These are phyloP conservation scores for Pimpla rufipes DNA, from an alignment of 2,888 invertebrate genomes.

Conservation along the genomic window DNA sequence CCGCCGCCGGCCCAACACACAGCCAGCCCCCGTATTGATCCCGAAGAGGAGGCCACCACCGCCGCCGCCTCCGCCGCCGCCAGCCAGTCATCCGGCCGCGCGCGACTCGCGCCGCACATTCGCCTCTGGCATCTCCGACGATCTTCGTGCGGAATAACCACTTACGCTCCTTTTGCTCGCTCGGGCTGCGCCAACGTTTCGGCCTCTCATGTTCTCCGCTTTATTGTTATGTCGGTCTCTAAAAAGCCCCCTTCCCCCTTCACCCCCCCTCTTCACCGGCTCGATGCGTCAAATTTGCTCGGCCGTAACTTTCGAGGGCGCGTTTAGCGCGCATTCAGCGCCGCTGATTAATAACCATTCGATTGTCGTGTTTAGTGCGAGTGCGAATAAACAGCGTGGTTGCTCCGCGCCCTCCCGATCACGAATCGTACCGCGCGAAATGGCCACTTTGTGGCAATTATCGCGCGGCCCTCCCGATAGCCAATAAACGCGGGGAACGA, in stretches of 20 bases:
- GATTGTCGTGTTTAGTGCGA: not conserved
- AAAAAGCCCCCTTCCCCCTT: too few species aligned
- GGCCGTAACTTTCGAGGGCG: not conserved
- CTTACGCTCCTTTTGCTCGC: constrained; percentile 75
- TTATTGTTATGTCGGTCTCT: not conserved
- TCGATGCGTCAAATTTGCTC: not conserved
- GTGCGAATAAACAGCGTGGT: not conserved
- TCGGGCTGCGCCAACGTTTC: constrained; percentile 18
- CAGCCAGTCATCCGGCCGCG: constrained; percentile 60
- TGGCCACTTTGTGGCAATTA: too few species aligned
- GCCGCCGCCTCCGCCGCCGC: constrained; percentile 19
- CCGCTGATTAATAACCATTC: constrained; percentile 12
- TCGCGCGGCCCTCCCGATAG: too few species aligned
- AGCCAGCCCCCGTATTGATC: constrained; percentile 81
- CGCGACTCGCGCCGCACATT: constrained; percentile 76
- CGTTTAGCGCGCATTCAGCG: not conserved
- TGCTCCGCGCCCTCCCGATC: too few species aligned
- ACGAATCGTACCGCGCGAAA: too few species aligned
- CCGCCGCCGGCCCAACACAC: constrained; percentile 64
- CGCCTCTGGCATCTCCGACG: constrained; percentile 81
- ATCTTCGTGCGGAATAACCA: constrained; percentile 81
- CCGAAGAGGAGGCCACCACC: constrained; percentile 75
- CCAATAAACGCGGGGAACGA: too few species aligned
- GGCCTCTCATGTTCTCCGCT: constrained; percentile 5
- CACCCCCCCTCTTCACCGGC: too few species aligned